Evolutionary conservation across 64 coral and sea anemone genomes (phyloP).

Genomic region (Trachythela sp.): DNA sequence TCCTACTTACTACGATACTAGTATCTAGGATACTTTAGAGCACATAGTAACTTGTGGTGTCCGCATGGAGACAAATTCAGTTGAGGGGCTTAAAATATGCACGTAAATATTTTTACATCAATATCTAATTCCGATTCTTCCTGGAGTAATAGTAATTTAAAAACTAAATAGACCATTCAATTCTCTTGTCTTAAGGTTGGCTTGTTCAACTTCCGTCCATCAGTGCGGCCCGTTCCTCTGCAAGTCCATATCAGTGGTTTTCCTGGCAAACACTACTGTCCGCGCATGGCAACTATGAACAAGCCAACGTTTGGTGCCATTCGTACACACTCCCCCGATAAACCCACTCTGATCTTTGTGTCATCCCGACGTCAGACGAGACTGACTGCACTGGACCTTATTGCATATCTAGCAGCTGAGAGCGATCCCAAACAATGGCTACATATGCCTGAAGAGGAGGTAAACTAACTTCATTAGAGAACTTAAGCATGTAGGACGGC

Average conservation of each 20-base stretch:
- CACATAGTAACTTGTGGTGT: too few species aligned
- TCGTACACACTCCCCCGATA: slow-evolving; percentile 81
- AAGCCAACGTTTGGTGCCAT: slow-evolving; percentile 92
- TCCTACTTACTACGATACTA: too few species aligned
- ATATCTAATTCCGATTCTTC: too few species aligned
- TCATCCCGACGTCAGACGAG: slow-evolving; percentile 95
- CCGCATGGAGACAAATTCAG: too few species aligned
- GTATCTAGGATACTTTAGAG: too few species aligned
- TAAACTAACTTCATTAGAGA: not conserved
- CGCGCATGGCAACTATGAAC: slow-evolving; percentile 99
- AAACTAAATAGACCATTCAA: too few species aligned
- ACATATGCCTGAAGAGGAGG: slow-evolving; percentile 99
- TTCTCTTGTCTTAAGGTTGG: slow-evolving; percentile 62
- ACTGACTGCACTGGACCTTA: slow-evolving; percentile 84
- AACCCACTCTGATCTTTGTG: slow-evolving; percentile 81
- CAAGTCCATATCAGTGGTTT: slow-evolving; percentile 93
- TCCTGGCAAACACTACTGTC: slow-evolving; percentile 97
- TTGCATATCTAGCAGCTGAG: slow-evolving; percentile 79
- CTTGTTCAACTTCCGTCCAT: slow-evolving; percentile 96
- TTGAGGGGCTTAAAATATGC: too few species aligned
- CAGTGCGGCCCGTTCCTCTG: slow-evolving; percentile 87
- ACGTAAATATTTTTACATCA: too few species aligned
- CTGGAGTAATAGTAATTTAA: too few species aligned
- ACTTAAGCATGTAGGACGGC: too few species aligned
- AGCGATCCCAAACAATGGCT: slow-evolving; percentile 92